Percentiles rank a stretch among this genome's conserved stretches.
phyloP scores from a whole-genome alignment of 64 coral and sea anemone species.

The Stichodactyla helianthus region DNA sequence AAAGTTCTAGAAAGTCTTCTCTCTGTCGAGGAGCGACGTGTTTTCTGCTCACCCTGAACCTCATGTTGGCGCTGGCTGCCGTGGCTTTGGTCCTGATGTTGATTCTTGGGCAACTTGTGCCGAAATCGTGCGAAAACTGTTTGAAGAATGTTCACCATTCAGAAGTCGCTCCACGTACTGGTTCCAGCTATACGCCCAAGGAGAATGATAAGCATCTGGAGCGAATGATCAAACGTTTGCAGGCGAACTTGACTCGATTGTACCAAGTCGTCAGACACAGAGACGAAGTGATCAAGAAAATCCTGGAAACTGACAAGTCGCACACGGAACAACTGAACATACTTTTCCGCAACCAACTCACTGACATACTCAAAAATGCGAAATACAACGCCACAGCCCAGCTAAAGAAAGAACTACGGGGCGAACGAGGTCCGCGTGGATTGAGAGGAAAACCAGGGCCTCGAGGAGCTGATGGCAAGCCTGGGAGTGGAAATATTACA shows the following conservation, averaged over 20 bases:
- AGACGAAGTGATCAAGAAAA: slow-evolving; percentile 38
- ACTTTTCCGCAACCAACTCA: background rate
- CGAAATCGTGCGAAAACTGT: slow-evolving; percentile 23
- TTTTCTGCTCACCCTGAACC: slow-evolving; percentile 1
- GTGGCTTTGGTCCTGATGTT: slow-evolving; percentile 16
- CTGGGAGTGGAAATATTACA: slow-evolving; percentile 30
- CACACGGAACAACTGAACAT: slow-evolving; percentile 30
- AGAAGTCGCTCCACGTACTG: background rate
- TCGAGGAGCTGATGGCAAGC: slow-evolving; percentile 15
- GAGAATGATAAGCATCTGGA: background rate
- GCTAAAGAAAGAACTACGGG: background rate
- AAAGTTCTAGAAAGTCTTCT: background rate
- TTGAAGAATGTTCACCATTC: slow-evolving; percentile 12
- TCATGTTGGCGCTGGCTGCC: slow-evolving; percentile 21
- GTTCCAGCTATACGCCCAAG: background rate
- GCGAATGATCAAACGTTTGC: slow-evolving; percentile 21
- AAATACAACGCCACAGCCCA: slow-evolving; percentile 8
- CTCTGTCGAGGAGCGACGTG: background rate
- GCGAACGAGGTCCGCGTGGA: slow-evolving; percentile 27
- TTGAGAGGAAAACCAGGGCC: background rate
- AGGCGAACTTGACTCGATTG: slow-evolving; percentile 23
- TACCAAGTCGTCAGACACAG: slow-evolving; percentile 1
- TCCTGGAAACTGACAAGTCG: slow-evolving; percentile 27
- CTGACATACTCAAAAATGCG: slow-evolving; percentile 13
- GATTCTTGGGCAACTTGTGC: background rate